phyloP scores from a whole-genome alignment of 2,888 invertebrate species.

The Caenorhabditis macrosperma region DNA sequence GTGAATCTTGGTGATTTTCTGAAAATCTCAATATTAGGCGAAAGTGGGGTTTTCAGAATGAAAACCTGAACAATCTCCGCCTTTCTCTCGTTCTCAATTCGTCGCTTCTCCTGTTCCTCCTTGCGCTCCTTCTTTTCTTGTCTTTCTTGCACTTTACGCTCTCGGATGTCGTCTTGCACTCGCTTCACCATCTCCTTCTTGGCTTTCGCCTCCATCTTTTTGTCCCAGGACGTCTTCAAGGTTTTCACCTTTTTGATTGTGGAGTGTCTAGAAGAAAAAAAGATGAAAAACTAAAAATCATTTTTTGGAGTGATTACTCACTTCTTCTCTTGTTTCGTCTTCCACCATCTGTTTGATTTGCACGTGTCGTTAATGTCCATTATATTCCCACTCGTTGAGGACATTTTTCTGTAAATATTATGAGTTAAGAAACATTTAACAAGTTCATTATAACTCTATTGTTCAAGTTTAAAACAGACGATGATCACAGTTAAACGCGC shows the following conservation, averaged over 20 bases:
- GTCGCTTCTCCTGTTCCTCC: conserved; percentile 75
- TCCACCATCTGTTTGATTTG: conserved; percentile 60
- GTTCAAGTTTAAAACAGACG: not conserved
- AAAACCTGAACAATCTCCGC: conserved; percentile 77
- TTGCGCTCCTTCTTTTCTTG: conserved; percentile 65
- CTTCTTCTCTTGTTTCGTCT: conserved; percentile 55
- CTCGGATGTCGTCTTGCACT: conserved; percentile 62
- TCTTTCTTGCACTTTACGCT: conserved; percentile 55
- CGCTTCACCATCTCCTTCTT: conserved; percentile 67
- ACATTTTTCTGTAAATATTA: too few relatives aligned
- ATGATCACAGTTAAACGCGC: not conserved
- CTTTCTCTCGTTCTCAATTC: conserved; percentile 75
- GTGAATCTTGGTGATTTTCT: conserved; percentile 74
- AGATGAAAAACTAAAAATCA: not conserved
- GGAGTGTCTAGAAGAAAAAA: conserved; percentile 57
- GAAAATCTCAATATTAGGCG: conserved; percentile 4
- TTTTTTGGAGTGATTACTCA: not conserved
- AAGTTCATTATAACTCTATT: not conserved
- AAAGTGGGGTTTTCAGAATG: not conserved
- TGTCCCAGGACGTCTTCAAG: conserved; percentile 71
- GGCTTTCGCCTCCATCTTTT: conserved; percentile 73
- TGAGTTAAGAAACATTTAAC: not conserved
- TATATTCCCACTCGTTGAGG: conserved; percentile 23
- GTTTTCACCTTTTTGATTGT: conserved; percentile 70
- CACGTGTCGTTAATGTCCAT: conserved; percentile 51